Conservation (phyloP, 2,888 invertebrate genomes). For the Disparrhopalites patrizii region DNA sequence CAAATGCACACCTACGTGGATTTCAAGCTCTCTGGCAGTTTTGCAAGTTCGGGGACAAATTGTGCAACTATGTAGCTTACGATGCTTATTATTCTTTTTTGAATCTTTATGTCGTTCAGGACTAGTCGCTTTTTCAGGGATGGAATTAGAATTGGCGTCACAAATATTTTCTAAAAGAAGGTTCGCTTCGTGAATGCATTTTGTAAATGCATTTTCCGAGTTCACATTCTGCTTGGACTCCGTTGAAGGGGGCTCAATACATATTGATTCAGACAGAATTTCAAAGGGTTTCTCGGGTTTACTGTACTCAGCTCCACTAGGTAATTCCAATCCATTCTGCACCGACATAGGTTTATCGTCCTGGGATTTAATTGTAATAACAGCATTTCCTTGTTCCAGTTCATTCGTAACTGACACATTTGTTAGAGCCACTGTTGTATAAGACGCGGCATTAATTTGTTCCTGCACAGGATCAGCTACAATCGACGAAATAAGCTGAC, state of each 20-base stretch:
- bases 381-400: background rate
- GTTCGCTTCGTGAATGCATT: background rate
- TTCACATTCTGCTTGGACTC: background rate
- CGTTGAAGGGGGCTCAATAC: too few species aligned
- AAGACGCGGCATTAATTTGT: background rate
- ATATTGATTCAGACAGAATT: too few species aligned
- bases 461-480: background rate
- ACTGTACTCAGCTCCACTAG: too few species aligned
- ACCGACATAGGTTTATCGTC: too few species aligned
- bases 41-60: constrained; percentile 18
- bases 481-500: background rate
- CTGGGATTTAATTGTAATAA: background rate
- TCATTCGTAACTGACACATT: background rate
- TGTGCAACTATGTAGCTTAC: constrained; percentile 5
- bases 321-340: background rate
- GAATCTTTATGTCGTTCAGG: background rate
- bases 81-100: background rate
- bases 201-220: background rate
- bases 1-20: constrained; percentile 13
- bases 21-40: constrained; percentile 14
- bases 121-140: background rate
- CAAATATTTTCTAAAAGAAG: background rate
- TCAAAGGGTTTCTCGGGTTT: too few species aligned
- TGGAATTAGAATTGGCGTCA: background rate
- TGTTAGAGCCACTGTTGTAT: too few species aligned